Evolutionary conservation across 2,888 invertebrate genomes (phyloP).

Genomic region (Cryptocephalus primarius): DNA sequence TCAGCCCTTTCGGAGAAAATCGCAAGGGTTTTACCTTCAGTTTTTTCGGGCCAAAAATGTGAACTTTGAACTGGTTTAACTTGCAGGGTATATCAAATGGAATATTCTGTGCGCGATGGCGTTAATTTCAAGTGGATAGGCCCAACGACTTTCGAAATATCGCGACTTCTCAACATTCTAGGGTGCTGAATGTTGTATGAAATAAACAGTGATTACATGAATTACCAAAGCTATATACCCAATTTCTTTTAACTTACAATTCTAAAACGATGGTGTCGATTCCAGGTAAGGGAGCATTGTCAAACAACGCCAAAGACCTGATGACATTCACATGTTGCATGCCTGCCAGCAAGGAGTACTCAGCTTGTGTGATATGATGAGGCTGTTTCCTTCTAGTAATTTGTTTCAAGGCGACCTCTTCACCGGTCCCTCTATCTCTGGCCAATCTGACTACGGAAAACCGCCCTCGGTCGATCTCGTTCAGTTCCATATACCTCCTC

Average conservation of each 20-base stretch:
- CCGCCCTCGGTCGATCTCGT: slow-evolving; percentile 62
- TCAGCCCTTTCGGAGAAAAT: too few species aligned
- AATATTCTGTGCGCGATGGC: too few species aligned
- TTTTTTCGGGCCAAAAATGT: too few species aligned
- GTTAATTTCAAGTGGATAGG: too few species aligned
- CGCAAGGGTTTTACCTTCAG: too few species aligned
- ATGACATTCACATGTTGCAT: slow-evolving; percentile 62
- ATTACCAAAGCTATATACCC: too few species aligned
- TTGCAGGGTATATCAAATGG: too few species aligned
- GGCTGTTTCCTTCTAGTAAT: slow-evolving; percentile 49
- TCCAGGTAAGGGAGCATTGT: slow-evolving; percentile 58
- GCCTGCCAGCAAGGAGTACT: slow-evolving; percentile 57
- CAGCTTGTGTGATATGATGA: slow-evolving; percentile 55
- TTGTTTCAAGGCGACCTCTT: slow-evolving; percentile 68
- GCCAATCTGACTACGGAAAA: slow-evolving; percentile 63
- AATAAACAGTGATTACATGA: too few species aligned
- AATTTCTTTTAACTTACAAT: slow-evolving; percentile 43
- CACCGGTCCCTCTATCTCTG: slow-evolving; percentile 62
- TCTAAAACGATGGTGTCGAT: slow-evolving; percentile 66
- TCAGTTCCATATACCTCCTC: slow-evolving; percentile 46
- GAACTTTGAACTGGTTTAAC: too few species aligned
- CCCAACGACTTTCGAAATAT: too few species aligned
- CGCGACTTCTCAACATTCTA: too few species aligned
- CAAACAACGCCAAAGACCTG: slow-evolving; percentile 64
- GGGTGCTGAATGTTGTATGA: too few species aligned